Evolutionary conservation across 2,797 vertebrate species (phyloP).

Genomic region (Cacajao melanocephalus): DNA sequence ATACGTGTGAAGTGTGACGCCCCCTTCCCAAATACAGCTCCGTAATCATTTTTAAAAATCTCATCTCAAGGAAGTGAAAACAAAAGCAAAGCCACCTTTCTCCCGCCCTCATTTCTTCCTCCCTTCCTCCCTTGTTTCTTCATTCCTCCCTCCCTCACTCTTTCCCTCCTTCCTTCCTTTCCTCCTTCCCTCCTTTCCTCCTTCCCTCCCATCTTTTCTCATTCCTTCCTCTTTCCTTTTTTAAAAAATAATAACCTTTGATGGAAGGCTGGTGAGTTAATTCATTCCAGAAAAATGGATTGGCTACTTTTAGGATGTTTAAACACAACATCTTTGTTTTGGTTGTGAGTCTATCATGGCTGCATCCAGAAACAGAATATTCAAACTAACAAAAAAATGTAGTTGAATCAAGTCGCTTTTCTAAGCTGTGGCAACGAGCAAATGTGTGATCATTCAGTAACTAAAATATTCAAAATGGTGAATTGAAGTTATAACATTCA

Average conservation of each 20-base stretch:
- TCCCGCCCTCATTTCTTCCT: not conserved
- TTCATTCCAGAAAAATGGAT: not conserved
- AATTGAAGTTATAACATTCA: not conserved
- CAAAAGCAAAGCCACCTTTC: not conserved
- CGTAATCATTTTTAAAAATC: not conserved
- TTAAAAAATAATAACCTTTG: not conserved
- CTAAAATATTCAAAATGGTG: not conserved
- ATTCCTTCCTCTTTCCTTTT: not conserved
- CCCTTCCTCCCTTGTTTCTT: too few relatives aligned
- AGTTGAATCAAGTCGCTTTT: not conserved
- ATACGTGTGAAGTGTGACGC: not conserved
- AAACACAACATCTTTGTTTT: not conserved
- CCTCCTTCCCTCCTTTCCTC: not conserved
- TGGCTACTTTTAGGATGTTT: not conserved
- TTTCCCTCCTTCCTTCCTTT: fast-evolving
- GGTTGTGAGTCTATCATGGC: not conserved
- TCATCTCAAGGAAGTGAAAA: not conserved
- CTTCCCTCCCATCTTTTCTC: not conserved
- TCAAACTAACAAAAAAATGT: not conserved
- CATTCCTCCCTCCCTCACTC: fast-evolving
- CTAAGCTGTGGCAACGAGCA: not conserved
- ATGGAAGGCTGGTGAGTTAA: not conserved
- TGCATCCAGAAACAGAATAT: not conserved
- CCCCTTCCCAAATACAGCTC: not conserved
- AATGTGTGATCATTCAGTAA: not conserved